A percentile compares a stretch with the other conserved stretches of the same genome.
phyloP scores from a whole-genome alignment of 2,797 vertebrate genomes.

The Peromyscus melanophrys region DNA sequence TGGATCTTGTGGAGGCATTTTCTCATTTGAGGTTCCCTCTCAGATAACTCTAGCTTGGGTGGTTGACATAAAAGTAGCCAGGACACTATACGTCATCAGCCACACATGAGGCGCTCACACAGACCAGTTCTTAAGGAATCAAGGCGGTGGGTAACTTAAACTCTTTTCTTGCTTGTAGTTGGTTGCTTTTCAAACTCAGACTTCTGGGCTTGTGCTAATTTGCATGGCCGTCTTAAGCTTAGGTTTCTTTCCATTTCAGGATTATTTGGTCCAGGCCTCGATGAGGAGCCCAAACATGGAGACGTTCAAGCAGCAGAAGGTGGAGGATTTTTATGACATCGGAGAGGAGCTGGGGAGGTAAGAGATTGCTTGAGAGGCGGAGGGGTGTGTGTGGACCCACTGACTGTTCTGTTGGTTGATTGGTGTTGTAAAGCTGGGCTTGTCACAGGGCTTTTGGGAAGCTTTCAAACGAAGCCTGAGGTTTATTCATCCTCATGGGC shows the following conservation, averaged over 20 bases:
- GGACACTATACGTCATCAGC: neutral
- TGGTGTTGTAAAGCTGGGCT: neutral
- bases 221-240: neutral
- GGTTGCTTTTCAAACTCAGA: neutral
- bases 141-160: neutral
- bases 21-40: neutral
- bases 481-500: neutral
- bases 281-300: constrained; percentile 96
- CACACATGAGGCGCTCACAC: neutral
- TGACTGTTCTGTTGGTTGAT: neutral
- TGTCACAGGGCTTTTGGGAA: neutral
- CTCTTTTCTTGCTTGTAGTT: neutral
- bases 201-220: neutral
- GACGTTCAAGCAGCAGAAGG: constrained; percentile 96
- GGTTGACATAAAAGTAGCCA: neutral
- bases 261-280: constrained; percentile 84
- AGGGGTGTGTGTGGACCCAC: neutral
- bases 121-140: neutral
- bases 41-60: neutral
- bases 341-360: constrained; percentile 97
- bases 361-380: constrained; percentile 75
- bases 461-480: constrained; percentile 37
- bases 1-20: neutral
- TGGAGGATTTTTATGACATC: constrained; percentile 97
- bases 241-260: constrained; percentile 80